Evolutionary conservation across 1,140 invertebrate species (phyloP).

Genomic region (Coptotermes formosanus): DNA sequence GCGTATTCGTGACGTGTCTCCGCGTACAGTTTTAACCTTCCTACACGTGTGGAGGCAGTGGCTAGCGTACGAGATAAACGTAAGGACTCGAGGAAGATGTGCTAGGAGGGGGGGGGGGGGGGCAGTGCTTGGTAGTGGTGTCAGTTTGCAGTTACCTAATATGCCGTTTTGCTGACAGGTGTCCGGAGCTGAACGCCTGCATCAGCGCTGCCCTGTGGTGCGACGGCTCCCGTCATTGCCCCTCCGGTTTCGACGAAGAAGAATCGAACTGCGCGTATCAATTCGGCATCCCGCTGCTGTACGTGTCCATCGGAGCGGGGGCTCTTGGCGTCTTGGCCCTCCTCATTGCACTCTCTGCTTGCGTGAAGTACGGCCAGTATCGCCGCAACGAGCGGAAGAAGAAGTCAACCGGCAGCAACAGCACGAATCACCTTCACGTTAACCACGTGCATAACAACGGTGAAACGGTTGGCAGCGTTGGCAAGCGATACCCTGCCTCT

Average conservation of each 20-base stretch:
- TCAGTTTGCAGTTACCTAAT: too few species aligned
- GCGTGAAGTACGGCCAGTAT: slow-evolving; percentile 61
- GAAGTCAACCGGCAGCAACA: slow-evolving; percentile 40
- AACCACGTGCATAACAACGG: slow-evolving; percentile 57
- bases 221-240: slow-evolving; percentile 68
- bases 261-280: slow-evolving; percentile 68
- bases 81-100: too few species aligned
- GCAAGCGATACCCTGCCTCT: slow-evolving; percentile 37
- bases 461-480: slow-evolving; percentile 41
- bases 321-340: slow-evolving; percentile 53
- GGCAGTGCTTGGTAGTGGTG: background rate
- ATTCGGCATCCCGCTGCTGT: slow-evolving; percentile 63
- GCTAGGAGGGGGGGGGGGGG: background rate
- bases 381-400: slow-evolving; percentile 59
- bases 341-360: slow-evolving; percentile 59
- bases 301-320: slow-evolving; percentile 61
- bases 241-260: slow-evolving; percentile 71
- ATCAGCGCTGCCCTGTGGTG: slow-evolving; percentile 72
- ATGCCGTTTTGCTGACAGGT: slow-evolving; percentile 49
- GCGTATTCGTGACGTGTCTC: too few species aligned
- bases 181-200: slow-evolving; percentile 70
- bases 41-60: too few species aligned
- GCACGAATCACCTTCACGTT: slow-evolving; percentile 56
- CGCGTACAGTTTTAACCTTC: too few species aligned
- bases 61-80: too few species aligned